These are phyloP conservation scores for Episyrphus balteatus DNA, from an alignment of 1,140 invertebrate species.

Conservation along the genomic window DNA sequence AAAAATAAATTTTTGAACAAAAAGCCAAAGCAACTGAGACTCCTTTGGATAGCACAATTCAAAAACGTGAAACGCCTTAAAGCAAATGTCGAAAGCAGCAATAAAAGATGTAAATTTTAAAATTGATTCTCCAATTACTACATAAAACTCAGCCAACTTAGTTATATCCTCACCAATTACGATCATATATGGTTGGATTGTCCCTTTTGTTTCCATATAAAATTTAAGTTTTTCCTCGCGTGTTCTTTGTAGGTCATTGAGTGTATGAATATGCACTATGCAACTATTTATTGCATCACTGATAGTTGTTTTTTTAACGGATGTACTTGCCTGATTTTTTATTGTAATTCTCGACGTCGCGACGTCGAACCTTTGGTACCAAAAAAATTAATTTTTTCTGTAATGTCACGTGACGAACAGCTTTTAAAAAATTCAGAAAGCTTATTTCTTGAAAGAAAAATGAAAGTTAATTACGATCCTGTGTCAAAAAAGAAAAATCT, in stretches of 20 bases:
- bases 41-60: background rate
- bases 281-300: background rate
- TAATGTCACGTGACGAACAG: too few species aligned
- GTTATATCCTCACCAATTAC: too few species aligned
- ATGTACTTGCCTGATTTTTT: background rate
- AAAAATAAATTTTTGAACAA: background rate
- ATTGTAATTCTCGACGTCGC: background rate
- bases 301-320: background rate
- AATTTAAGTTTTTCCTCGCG: background rate
- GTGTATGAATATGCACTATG: background rate
- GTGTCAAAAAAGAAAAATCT: too few species aligned
- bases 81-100: too few species aligned
- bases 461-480: too few species aligned
- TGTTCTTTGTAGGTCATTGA: background rate
- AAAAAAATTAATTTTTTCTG: too few species aligned
- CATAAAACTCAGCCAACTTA: background rate
- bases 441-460: too few species aligned
- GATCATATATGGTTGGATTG: background rate
- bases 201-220: background rate
- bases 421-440: too few species aligned
- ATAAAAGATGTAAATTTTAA: background rate
- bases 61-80: background rate
- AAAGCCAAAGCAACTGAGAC: background rate
- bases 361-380: too few species aligned
- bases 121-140: background rate